Evolutionary conservation across 92 coral and sea anemone species (phyloP).

Genomic region (Siderastrea radians): DNA sequence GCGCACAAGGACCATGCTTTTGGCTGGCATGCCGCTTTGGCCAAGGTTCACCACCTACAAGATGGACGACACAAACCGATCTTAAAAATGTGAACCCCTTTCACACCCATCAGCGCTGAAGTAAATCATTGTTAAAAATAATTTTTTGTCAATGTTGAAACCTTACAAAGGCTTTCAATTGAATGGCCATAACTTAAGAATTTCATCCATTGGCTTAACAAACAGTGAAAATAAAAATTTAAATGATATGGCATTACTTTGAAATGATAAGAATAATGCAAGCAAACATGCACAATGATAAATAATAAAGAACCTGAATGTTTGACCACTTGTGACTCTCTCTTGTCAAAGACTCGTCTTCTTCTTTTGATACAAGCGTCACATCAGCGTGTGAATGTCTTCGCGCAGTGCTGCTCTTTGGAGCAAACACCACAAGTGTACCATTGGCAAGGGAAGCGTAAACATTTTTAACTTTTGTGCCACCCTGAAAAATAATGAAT

Average conservation of each 20-base stretch:
- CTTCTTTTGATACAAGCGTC: conserved; percentile 61
- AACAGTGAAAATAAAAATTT: too few species aligned
- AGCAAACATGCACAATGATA: not conserved
- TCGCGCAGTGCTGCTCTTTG: conserved; percentile 43
- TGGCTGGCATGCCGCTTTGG: conserved; percentile 89
- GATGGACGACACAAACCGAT: not conserved
- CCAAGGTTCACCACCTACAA: conserved; percentile 79
- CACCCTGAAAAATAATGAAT: conserved; percentile 43
- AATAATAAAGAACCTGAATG: conserved; percentile 58
- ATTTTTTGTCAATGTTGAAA: too few species aligned
- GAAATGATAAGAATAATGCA: not conserved
- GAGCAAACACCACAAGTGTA: conserved; percentile 82
- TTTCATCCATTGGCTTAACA: too few species aligned
- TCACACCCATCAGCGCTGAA: not conserved
- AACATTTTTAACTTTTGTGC: conserved; percentile 65
- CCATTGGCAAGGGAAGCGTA: conserved; percentile 97
- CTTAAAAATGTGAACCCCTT: not conserved
- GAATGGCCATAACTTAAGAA: too few species aligned
- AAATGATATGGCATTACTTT: too few species aligned
- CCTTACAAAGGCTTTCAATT: too few species aligned
- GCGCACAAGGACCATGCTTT: conserved; percentile 84
- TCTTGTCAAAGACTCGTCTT: conserved; percentile 72
- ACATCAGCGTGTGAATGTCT: conserved; percentile 76
- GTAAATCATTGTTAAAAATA: too few species aligned
- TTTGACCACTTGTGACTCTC: conserved; percentile 80